Percentiles rank a stretch among this genome's conserved stretches.
phyloP scores from a whole-genome alignment of 2,888 invertebrate species.

The Sinotaia quadrata region DNA sequence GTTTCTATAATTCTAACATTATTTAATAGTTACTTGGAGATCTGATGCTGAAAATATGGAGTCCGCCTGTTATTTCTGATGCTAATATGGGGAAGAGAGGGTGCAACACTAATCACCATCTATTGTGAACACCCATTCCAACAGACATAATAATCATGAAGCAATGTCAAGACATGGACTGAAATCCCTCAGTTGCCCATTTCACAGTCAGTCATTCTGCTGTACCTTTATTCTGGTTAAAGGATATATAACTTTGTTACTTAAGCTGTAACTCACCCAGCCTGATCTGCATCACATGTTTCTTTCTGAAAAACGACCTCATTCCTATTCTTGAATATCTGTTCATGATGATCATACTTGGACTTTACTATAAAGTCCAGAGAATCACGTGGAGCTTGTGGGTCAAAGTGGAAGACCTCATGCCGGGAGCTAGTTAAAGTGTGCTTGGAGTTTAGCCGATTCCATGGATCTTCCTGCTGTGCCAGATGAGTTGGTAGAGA shows the following conservation, averaged over 20 bases:
- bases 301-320: conserved; percentile 70
- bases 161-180: too few species aligned
- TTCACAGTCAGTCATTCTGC: neutral
- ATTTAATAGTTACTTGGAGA: too few species aligned
- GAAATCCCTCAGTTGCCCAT: neutral
- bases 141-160: too few species aligned
- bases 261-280: conserved; percentile 52
- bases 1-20: too few species aligned
- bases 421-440: conserved; percentile 67
- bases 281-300: conserved; percentile 62
- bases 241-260: too few species aligned
- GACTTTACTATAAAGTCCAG: conserved; percentile 71
- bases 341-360: conserved; percentile 69
- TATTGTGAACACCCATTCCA: too few species aligned
- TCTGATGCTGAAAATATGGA: too few species aligned
- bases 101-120: too few species aligned
- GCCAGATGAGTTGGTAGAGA: conserved; percentile 64
- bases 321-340: conserved; percentile 65
- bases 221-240: neutral
- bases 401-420: conserved; percentile 68
- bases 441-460: conserved; percentile 60
- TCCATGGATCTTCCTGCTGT: conserved; percentile 68
- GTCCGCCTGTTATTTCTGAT: too few species aligned
- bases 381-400: conserved; percentile 69
- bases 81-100: too few species aligned